Conservation (phyloP, 2,113 vertebrate species). For the Okapia johnstoni region DNA sequence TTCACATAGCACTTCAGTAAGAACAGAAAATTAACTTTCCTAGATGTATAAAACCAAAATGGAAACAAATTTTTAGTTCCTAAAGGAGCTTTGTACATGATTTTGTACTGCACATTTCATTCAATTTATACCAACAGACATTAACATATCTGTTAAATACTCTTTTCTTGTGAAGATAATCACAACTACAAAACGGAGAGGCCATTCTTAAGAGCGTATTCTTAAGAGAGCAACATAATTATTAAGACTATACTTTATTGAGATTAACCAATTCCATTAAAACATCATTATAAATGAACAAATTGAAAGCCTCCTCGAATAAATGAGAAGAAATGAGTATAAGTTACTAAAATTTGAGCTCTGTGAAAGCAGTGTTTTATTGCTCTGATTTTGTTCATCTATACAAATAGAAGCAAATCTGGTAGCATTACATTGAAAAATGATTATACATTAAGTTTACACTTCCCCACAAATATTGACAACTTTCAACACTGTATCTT, state of each 20-base stretch:
- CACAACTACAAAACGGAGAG: not conserved
- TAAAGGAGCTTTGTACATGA: not conserved
- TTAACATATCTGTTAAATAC: slow-evolving; percentile 20
- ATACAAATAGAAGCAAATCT: not conserved
- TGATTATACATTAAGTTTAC: not conserved
- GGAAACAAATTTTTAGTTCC: not conserved
- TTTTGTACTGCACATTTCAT: not conserved
- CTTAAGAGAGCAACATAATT: not conserved
- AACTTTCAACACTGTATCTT: not conserved
- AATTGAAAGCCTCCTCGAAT: not conserved
- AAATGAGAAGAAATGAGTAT: not conserved
- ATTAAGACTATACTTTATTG: slow-evolving; percentile 5
- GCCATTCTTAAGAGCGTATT: not conserved
- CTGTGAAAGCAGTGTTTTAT: not conserved
- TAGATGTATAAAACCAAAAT: not conserved
- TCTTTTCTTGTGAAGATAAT: not conserved
- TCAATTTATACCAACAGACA: not conserved
- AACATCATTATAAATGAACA: slow-evolving; percentile 10
- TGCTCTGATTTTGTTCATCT: not conserved
- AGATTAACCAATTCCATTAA: not conserved
- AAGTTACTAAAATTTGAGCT: not conserved
- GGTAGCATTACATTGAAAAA: not conserved
- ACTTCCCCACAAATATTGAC: not conserved
- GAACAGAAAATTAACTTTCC: slow-evolving; percentile 6
- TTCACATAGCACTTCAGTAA: not conserved